A percentile compares a stretch with the other conserved stretches of the same genome.
phyloP scores from a whole-genome alignment of 2,888 invertebrate genomes.

The Tiliacea aurago region DNA sequence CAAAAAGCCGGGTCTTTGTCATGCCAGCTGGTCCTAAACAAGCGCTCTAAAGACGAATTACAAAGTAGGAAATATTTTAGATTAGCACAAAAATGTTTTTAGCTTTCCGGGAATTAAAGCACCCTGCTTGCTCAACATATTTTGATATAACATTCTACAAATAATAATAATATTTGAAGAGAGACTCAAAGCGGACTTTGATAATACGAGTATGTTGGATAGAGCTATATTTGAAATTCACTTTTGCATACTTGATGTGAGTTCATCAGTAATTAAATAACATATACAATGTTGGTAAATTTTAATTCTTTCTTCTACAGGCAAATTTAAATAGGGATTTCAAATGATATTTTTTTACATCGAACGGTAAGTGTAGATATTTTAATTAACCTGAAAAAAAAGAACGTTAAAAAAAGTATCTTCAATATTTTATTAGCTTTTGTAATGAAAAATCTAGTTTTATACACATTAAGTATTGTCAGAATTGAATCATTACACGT shows the following conservation, averaged over 20 bases:
- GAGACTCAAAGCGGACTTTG: slow-evolving; percentile 31
- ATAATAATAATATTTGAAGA: slow-evolving; percentile 43
- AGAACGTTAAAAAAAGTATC: not conserved
- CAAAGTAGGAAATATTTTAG: slow-evolving; percentile 19
- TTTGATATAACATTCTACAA: slow-evolving; percentile 19
- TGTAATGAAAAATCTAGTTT: not conserved
- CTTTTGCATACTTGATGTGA: slow-evolving; percentile 11
- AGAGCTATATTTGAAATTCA: slow-evolving; percentile 26
- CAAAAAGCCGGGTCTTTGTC: not conserved
- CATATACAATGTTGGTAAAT: not conserved
- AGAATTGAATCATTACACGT: slow-evolving; percentile 59
- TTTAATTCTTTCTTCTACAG: not conserved
- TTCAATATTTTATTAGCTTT: not conserved
- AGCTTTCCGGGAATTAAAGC: not conserved
- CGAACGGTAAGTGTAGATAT: not conserved
- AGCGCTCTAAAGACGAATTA: not conserved
- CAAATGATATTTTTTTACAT: not conserved
- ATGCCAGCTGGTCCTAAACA: slow-evolving; percentile 3
- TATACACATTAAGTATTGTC: not conserved
- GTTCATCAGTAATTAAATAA: slow-evolving; percentile 20
- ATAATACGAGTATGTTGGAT: slow-evolving; percentile 27
- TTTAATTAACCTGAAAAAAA: not conserved
- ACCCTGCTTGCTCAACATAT: slow-evolving; percentile 8
- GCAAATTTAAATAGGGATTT: not conserved
- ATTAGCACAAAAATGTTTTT: not conserved